These are phyloP conservation scores for Melipona quadrifasciata DNA, from an alignment of 1,140 invertebrate species.

Conservation along the genomic window DNA sequence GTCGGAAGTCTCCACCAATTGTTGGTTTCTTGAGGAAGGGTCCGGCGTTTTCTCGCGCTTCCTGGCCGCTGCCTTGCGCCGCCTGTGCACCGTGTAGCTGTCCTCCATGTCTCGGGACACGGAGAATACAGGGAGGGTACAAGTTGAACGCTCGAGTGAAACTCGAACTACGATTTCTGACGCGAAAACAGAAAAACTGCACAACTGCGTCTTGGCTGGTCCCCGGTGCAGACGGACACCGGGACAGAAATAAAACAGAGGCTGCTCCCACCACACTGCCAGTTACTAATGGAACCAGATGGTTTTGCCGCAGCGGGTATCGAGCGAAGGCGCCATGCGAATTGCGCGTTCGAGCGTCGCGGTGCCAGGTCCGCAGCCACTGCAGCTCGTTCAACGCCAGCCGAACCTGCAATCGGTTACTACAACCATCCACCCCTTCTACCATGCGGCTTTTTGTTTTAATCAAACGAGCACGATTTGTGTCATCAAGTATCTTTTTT, in stretches of 20 bases:
- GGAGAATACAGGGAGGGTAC: background rate
- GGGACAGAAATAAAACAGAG: constrained; percentile 79
- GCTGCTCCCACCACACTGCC: constrained; percentile 69
- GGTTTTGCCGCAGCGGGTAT: constrained; percentile 61
- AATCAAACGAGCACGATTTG: background rate
- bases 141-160: background rate
- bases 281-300: constrained; percentile 45
- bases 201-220: background rate
- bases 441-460: background rate
- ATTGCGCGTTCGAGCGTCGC: constrained; percentile 56
- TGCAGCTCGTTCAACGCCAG: constrained; percentile 38
- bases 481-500: background rate
- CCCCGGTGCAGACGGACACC: constrained; percentile 38
- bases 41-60: constrained; percentile 77
- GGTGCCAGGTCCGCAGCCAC: constrained; percentile 57
- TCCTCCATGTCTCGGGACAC: constrained; percentile 74
- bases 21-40: constrained; percentile 51
- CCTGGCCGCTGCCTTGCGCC: constrained; percentile 75
- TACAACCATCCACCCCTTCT: background rate
- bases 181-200: background rate
- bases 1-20: constrained; percentile 51
- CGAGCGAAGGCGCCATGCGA: constrained; percentile 57
- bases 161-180: background rate
- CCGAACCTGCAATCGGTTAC: constrained; percentile 11
- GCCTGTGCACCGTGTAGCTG: constrained; percentile 78